A percentile compares a stretch with the other conserved stretches of the same genome.
Evolutionary conservation across 1,140 invertebrate species (phyloP).

Genomic region (Orchesella cincta): DNA sequence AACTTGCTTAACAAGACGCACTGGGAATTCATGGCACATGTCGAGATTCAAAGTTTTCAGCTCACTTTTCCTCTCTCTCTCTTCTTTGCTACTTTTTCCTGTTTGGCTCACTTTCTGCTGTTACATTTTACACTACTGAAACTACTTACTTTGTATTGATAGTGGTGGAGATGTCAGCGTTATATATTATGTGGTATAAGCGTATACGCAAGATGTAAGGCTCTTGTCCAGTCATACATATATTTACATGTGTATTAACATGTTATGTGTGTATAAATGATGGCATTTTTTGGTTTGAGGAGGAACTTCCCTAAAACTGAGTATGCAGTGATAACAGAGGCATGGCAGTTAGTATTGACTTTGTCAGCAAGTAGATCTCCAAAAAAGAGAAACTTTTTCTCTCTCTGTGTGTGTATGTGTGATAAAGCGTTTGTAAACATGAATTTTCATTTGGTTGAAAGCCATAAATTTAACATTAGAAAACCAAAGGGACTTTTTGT

Average conservation of each 20-base stretch:
- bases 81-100: too few relatives aligned
- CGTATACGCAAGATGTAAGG: too few relatives aligned
- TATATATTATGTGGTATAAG: too few relatives aligned
- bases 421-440: neutral
- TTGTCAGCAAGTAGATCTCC: neutral
- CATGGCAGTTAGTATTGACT: neutral
- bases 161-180: too few relatives aligned
- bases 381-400: neutral
- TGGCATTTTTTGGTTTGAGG: too few relatives aligned
- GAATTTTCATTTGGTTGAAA: constrained; percentile 19
- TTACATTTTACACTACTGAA: too few relatives aligned
- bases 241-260: too few relatives aligned
- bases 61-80: neutral
- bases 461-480: constrained; percentile 9
- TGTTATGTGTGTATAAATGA: too few relatives aligned
- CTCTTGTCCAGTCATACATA: too few relatives aligned
- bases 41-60: constrained; percentile 17
- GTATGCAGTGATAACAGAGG: neutral
- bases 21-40: constrained; percentile 34
- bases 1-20: constrained; percentile 30
- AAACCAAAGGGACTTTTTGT: constrained; percentile 1
- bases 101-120: too few relatives aligned
- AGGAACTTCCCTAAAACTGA: too few relatives aligned
- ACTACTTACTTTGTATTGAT: too few relatives aligned
- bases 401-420: neutral